phyloP scores from a whole-genome alignment of 1,140 invertebrate species.

The Magallana gigas region DNA sequence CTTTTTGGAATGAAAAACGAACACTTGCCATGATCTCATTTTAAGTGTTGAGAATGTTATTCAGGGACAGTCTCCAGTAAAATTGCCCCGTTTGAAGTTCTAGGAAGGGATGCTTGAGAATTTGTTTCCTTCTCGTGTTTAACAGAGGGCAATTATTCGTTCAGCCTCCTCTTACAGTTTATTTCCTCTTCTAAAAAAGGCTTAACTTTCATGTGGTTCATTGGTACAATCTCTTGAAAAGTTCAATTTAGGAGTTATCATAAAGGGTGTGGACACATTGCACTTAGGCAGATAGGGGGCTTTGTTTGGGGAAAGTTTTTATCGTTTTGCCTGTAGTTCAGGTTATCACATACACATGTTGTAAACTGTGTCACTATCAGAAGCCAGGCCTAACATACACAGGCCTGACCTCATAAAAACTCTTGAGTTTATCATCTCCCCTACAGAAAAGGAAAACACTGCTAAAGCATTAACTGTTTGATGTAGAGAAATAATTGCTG shows the following conservation, averaged over 20 bases:
- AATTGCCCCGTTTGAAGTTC: background rate
- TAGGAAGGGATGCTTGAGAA: constrained; percentile 11
- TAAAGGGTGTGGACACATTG: background rate
- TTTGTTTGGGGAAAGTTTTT: constrained; percentile 5
- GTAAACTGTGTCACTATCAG: constrained; percentile 16
- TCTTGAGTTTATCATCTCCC: background rate
- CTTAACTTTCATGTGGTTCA: too few relatives aligned
- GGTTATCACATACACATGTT: background rate
- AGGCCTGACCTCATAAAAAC: constrained; percentile 15
- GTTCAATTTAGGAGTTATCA: background rate
- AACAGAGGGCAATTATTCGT: background rate
- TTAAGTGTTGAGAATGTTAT: too few relatives aligned
- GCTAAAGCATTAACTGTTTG: background rate
- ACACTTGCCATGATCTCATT: too few relatives aligned
- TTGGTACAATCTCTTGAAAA: too few relatives aligned
- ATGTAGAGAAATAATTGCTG: background rate
- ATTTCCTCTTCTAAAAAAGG: background rate
- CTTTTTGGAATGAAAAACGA: too few relatives aligned
- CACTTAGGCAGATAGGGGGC: background rate
- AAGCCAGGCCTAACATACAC: background rate
- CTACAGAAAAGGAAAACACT: background rate
- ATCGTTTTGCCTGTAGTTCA: background rate
- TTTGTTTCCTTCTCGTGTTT: background rate
- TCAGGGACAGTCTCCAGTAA: too few relatives aligned
- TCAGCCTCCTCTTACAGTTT: background rate